These are phyloP conservation scores for Rutilus rutilus DNA, from an alignment of 2,113 vertebrate species.

Conservation along the genomic window DNA sequence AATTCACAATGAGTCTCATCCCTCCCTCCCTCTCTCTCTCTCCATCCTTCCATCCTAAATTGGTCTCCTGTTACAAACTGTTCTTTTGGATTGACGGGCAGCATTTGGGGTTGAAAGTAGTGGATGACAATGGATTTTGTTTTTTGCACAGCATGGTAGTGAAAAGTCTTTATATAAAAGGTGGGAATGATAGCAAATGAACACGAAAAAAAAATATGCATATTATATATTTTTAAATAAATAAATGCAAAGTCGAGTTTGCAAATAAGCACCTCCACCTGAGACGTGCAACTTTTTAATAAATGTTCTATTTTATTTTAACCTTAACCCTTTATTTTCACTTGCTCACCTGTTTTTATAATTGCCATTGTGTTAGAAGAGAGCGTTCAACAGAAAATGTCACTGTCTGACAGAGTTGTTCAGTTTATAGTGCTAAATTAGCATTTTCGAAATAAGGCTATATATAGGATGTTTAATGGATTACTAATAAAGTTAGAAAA, in stretches of 20 bases:
- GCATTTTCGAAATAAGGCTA: neutral
- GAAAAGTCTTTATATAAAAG: neutral
- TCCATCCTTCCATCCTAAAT: slow-evolving; percentile 35
- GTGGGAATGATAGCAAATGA: neutral
- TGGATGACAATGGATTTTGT: neutral
- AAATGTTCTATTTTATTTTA: too few relatives aligned
- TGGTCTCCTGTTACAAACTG: slow-evolving; percentile 39
- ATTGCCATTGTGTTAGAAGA: neutral
- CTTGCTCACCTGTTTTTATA: neutral
- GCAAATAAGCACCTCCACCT: neutral
- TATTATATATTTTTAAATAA: neutral
- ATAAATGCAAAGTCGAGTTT: neutral
- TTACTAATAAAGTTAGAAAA: neutral
- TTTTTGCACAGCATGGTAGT: neutral
- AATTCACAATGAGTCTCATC: slow-evolving; percentile 64
- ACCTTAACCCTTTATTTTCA: too few relatives aligned
- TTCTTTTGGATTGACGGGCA: slow-evolving; percentile 1
- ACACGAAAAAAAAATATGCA: neutral
- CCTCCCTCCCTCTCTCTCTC: neutral
- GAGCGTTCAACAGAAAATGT: neutral
- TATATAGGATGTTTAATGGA: neutral
- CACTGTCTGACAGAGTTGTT: neutral
- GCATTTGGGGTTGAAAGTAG: neutral
- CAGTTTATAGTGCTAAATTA: neutral
- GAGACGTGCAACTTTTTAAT: neutral